Conservation (phyloP, 1,140 invertebrate genomes). For the Antheraea pernyi region DNA sequence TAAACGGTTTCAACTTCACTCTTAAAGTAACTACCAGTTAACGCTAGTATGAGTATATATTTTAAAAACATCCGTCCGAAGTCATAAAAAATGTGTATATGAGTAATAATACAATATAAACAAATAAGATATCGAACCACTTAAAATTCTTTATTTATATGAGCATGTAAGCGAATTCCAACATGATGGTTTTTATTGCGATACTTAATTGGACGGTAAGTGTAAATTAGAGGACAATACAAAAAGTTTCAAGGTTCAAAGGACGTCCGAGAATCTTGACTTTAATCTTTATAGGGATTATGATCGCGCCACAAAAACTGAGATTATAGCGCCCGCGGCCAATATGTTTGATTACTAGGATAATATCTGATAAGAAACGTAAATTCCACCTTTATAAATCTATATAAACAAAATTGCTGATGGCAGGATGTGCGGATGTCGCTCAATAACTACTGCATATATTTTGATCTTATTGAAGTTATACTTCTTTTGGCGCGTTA, state of each 20-base stretch:
- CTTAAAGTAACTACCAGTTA: no score
- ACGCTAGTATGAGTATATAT: no score
- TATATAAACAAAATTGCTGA: no score
- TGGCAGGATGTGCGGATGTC: no score
- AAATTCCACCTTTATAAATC: not conserved
- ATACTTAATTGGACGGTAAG: conserved; percentile 59
- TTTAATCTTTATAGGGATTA: conserved; percentile 48
- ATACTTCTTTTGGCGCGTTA: no score
- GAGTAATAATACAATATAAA: no score
- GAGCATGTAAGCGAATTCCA: conserved; percentile 47
- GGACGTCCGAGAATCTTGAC: conserved; percentile 36
- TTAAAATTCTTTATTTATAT: conserved; percentile 52
- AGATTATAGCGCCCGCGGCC: conserved; percentile 15
- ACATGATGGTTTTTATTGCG: conserved; percentile 41
- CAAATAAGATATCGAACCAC: conserved; percentile 27
- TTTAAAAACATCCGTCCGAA: no score
- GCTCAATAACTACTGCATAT: no score
- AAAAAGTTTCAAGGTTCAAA: conserved; percentile 39
- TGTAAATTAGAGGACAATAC: conserved; percentile 64
- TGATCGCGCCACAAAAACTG: conserved; percentile 35
- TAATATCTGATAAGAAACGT: not conserved
- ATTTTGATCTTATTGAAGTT: no score
- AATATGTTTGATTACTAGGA: not conserved
- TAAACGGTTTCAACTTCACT: no score
- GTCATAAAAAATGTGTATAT: not conserved